A percentile compares a stretch with the other conserved stretches of the same genome.
Conservation (phyloP, 2,113 vertebrate genomes). For the Columba janthina region DNA sequence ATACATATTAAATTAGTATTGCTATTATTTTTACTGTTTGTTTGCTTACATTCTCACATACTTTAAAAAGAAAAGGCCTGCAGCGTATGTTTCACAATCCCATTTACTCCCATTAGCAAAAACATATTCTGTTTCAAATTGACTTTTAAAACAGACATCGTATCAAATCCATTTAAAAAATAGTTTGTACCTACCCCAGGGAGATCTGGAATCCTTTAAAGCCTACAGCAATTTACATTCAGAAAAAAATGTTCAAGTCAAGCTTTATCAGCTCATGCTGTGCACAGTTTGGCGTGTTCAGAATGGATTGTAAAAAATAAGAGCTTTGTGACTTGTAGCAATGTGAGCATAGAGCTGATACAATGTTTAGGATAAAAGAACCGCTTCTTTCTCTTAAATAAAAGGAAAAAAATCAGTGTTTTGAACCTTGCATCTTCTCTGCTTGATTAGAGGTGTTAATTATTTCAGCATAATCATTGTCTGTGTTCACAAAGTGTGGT, state of each 20-base stretch:
- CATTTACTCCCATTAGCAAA: conserved; percentile 37
- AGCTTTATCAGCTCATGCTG: conserved; percentile 43
- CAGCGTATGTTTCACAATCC: background rate
- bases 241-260: conserved; percentile 27
- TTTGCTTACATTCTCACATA: background rate
- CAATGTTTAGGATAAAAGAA: conserved; percentile 23
- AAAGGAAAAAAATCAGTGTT: conserved; percentile 31
- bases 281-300: conserved; percentile 5
- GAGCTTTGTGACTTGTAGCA: background rate
- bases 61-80: background rate
- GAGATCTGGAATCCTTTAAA: conserved; percentile 50
- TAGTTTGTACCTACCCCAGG: conserved; percentile 6
- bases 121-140: conserved; percentile 1
- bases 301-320: background rate
- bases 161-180: conserved; percentile 51
- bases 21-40: background rate
- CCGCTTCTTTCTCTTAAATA: background rate
- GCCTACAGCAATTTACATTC: conserved; percentile 46
- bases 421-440: conserved; percentile 2
- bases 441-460: conserved; percentile 49
- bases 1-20: background rate
- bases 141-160: conserved; percentile 7
- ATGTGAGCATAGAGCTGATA: background rate
- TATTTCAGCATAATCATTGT: conserved; percentile 24
- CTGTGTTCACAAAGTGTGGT: background rate